phyloP scores from a whole-genome alignment of 2,888 invertebrate genomes.

The Eledona agricola region DNA sequence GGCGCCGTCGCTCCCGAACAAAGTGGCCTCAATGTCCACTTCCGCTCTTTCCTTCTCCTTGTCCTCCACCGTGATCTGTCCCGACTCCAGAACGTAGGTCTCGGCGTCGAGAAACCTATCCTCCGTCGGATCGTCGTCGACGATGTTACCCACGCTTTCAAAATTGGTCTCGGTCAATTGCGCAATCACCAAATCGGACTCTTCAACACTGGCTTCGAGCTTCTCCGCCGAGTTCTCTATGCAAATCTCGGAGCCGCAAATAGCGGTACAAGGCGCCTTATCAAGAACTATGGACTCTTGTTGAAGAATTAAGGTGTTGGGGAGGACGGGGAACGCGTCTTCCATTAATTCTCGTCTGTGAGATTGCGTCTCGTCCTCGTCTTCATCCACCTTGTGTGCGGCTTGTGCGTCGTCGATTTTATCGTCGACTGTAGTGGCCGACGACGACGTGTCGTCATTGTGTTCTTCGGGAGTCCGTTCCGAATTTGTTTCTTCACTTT shows the following conservation, averaged over 20 bases:
- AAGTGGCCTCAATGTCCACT: slow-evolving; percentile 59
- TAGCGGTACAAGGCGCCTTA: slow-evolving; percentile 54
- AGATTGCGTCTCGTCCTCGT: slow-evolving; percentile 19
- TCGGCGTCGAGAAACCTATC: slow-evolving; percentile 81
- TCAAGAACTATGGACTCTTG: slow-evolving; percentile 60
- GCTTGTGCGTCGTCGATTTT: slow-evolving; percentile 45
- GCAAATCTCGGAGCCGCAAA: slow-evolving; percentile 50
- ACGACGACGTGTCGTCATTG: slow-evolving; percentile 29
- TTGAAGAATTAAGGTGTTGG: slow-evolving; percentile 60
- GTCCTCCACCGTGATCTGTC: slow-evolving; percentile 61
- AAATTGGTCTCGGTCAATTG: slow-evolving; percentile 49
- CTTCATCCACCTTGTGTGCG: slow-evolving; percentile 9
- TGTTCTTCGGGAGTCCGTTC: slow-evolving; percentile 10
- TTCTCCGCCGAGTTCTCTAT: slow-evolving; percentile 57
- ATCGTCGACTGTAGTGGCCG: slow-evolving; percentile 47
- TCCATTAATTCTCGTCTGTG: slow-evolving; percentile 36
- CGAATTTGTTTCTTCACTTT: background rate
- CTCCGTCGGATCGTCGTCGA: slow-evolving; percentile 67
- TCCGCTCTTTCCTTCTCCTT: slow-evolving; percentile 49
- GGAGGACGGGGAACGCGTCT: slow-evolving; percentile 54
- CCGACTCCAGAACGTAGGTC: slow-evolving; percentile 77
- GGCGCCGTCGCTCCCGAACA: slow-evolving; percentile 54
- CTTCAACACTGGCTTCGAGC: slow-evolving; percentile 60
- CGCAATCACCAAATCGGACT: slow-evolving; percentile 60
- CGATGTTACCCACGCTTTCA: slow-evolving; percentile 51